phyloP scores from a whole-genome alignment of 2,113 vertebrate species.

The Lampris incognitus region DNA sequence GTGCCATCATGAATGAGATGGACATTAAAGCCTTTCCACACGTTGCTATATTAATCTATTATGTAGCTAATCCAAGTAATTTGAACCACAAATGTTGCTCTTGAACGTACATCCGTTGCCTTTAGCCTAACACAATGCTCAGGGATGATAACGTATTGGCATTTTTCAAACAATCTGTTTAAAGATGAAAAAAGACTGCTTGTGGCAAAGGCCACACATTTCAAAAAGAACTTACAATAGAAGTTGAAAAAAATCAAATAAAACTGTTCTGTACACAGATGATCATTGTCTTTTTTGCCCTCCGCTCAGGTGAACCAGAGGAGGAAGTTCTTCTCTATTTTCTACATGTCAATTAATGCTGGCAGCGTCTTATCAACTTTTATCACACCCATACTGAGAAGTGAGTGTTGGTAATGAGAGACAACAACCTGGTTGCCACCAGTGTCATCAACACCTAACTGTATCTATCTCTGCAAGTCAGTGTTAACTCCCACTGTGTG shows the following conservation, averaged over 20 bases:
- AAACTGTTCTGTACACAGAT: neutral
- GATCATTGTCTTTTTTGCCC: neutral
- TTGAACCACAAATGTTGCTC: neutral
- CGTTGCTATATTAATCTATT: no score
- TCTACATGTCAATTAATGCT: slow-evolving; percentile 97
- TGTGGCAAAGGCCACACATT: neutral
- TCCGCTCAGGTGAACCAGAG: slow-evolving; percentile 87
- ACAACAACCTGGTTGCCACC: neutral
- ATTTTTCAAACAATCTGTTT: no score
- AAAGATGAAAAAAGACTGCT: neutral
- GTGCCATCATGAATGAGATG: no score
- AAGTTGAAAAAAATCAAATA: neutral
- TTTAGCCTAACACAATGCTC: neutral
- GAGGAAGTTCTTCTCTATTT: slow-evolving; percentile 96
- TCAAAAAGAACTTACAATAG: neutral
- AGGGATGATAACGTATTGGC: no score
- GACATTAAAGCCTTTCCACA: no score
- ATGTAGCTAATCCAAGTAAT: neutral
- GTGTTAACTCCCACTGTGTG: neutral
- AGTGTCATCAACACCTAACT: neutral
- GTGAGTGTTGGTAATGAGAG: slow-evolving; percentile 75
- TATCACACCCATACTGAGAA: slow-evolving; percentile 93
- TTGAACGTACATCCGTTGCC: neutral
- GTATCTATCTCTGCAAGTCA: neutral
- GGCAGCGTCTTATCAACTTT: slow-evolving; percentile 95